Base-by-base conservation (phyloP, 2,113 vertebrate genomes). In the Hippocampus zosterae region DNA sequence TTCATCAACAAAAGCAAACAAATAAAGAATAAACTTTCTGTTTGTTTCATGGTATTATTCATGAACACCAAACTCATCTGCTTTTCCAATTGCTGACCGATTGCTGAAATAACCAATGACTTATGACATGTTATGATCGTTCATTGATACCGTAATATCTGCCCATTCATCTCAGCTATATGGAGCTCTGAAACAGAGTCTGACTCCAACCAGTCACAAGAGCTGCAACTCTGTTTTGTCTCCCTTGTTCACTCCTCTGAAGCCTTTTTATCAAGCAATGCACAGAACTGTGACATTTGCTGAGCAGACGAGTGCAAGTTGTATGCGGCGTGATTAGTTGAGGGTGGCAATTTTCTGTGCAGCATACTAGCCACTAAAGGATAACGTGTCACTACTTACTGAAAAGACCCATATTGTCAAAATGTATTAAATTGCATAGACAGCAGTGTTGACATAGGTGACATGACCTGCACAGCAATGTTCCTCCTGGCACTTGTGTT, bases 251-350 rank as follows among this genome's bases (percentile, higher is more conserved):
- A 18, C 75, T 68, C 71, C 69, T 19, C 56, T 64, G 29, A 76
- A 74, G 70, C 70, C 52, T 40, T 73, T 85, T 81, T 75, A 84
- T 83, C 77, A 84, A 81, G 81, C 82, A 81, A 85, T 81, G 77
- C 79, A 73, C 59, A 71, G n/a, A 80, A 73, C 69, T 70, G 72
- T 79, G 72, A 76, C 65, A 76, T 27, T 74, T 79, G 67, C 70
- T 37, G 65, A 74, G 69, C 73, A 72, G 64, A 75, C 53, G 61
- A 29, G 55, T 52, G 62, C 56, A 70, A 70, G 77, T 77, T 78
- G 74, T 83, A 82, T 73, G 71, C 65, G 5, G 69, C 75, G 68
- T 80, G 81, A 85, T 84, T 85, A 80, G 73, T 71, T 79, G 71
- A 85, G 52, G 69, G 79, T 79, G 72, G 69, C 70, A 73, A 76